Conservation (phyloP, 2,113 vertebrate species). For the Tupaia tana region DNA sequence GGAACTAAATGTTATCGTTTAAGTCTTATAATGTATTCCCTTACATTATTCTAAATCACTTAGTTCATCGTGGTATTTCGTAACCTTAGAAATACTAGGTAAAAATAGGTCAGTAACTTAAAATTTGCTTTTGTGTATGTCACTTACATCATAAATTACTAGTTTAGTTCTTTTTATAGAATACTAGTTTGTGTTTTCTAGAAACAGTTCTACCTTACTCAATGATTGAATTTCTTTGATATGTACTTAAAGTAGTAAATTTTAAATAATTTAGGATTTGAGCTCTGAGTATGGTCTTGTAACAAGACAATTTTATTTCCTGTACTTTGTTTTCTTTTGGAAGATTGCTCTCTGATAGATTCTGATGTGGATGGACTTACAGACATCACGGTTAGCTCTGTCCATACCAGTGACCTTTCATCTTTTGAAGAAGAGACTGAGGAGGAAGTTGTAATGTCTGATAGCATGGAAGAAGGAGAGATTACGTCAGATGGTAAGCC, state of each 20-base stretch:
- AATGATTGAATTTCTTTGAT: constrained; percentile 18
- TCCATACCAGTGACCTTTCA: constrained; percentile 98
- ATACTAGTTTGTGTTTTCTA: constrained; percentile 14
- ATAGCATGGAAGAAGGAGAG: constrained; percentile 96
- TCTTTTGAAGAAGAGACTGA: constrained; percentile 97
- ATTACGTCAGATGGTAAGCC: constrained; percentile 91
- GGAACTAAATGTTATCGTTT: not conserved
- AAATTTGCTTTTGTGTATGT: not conserved
- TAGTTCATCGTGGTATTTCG: not conserved
- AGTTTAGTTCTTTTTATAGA: constrained; percentile 24
- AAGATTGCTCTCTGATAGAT: constrained; percentile 92
- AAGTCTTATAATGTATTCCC: not conserved
- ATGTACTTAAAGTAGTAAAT: constrained; percentile 19
- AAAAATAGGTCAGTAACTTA: not conserved
- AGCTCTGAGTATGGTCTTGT: not conserved
- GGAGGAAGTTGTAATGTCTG: constrained; percentile 90
- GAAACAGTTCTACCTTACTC: not conserved
- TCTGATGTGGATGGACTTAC: constrained; percentile 96
- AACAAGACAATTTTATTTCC: not conserved
- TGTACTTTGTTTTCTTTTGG: constrained; percentile 63
- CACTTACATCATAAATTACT: not conserved
- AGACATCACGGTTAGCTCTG: constrained; percentile 98
- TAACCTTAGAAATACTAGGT: constrained; percentile 25
- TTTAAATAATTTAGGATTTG: not conserved
- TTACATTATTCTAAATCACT: not conserved